Evolutionary conservation across 1,140 invertebrate genomes (phyloP).

Genomic region (Listronotus bonariensis): DNA sequence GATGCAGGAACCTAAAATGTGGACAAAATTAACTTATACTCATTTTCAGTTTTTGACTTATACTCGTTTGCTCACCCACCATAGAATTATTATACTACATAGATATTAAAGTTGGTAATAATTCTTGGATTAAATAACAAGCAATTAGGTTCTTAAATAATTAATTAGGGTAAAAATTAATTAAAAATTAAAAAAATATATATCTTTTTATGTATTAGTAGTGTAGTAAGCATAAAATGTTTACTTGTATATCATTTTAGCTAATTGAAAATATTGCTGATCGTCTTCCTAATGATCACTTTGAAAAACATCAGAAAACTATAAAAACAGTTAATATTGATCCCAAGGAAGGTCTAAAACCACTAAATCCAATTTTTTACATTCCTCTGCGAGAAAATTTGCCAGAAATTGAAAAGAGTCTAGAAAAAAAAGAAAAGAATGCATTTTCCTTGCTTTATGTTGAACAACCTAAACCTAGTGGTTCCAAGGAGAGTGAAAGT

Average conservation of each 20-base stretch:
- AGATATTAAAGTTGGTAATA: no score
- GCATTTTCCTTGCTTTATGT: conserved; percentile 36
- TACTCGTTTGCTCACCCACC: no score
- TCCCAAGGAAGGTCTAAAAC: conserved; percentile 15
- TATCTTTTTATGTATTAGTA: no score
- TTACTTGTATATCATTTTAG: conserved; percentile 22
- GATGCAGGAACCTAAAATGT: no score
- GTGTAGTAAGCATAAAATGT: no score
- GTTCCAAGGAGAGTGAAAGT: conserved; percentile 5
- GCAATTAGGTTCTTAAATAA: no score
- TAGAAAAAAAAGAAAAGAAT: conserved; percentile 25
- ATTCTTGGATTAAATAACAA: no score
- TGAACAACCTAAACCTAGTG: conserved; percentile 17
- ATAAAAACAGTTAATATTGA: conserved; percentile 8
- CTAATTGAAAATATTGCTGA: conserved; percentile 38
- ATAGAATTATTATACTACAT: no score
- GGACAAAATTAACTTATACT: no score
- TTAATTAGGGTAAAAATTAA: no score
- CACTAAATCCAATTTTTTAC: conserved; percentile 40
- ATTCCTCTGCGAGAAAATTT: conserved; percentile 41
- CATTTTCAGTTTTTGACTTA: no score
- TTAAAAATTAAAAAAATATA: no score
- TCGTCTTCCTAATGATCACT: conserved; percentile 36
- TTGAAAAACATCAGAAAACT: conserved; percentile 15
- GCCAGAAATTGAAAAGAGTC: conserved; percentile 35